Base-by-base conservation (phyloP, 2,113 vertebrate species). In the Platichthys stellatus region DNA sequence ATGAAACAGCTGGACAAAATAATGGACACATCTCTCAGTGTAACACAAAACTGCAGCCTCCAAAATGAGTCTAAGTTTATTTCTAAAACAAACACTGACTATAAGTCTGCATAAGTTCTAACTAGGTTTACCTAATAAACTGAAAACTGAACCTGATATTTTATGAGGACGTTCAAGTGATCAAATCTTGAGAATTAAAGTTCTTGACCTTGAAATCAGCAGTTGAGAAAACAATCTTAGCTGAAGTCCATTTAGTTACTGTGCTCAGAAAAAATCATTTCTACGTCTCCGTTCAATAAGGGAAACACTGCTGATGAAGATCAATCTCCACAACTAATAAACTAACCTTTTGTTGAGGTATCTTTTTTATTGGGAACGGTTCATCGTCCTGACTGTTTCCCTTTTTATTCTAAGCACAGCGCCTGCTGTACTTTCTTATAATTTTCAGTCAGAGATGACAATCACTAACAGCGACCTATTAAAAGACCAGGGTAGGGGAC, bases 401-500 rank as follows among this genome's bases (percentile, higher is more conserved):
- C 5, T 49, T 6, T 18, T 49, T 49, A 49, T 18, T 49, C 45
- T 18, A 49, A 49, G 45, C 17, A 49, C 45, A 49, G 1, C 17
- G 57, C 3, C 31, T 59, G 53, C 69, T 71, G 45, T 17, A 63
- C 0, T 43, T 62, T 74, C 31, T 11, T 24, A 14, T 57, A 24
- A 20, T 63, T 63, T 31, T 31, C 31, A 17, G 31, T 74, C 24
- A 26, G 64, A 54, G 13, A 6, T 14, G 20, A 66, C 24, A 12
- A 21, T 15, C 49, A 69, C 43, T 20, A 18, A 63, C 24, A 26
- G 13, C 6, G 4, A 57, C 72, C 15, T 56, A 17, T 21, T 76
- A 20, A 23, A 62, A 68, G 20, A 49, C 38, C 65, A 57, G 69
- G 38, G 54, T 45, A 20, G 47, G 26, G 57, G 38, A 40, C 38